Conservation (phyloP, 2,797 vertebrate species). For the Aldrovandia affinis region DNA sequence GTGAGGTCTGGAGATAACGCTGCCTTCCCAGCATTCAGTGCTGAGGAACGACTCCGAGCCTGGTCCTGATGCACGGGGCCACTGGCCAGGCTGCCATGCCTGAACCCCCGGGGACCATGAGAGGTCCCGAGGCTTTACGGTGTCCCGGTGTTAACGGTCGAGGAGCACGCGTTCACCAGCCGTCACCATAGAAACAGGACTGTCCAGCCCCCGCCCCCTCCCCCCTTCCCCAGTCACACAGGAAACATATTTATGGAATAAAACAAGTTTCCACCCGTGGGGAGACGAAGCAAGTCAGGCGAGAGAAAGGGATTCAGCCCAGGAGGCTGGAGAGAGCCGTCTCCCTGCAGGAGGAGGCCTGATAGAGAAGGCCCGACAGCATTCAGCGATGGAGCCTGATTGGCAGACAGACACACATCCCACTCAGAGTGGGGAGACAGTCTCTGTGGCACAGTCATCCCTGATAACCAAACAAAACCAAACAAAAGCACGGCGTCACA, state of each 20-base stretch:
- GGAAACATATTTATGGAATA: neutral
- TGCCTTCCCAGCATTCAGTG: neutral
- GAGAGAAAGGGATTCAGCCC: neutral
- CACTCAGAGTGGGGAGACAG: neutral
- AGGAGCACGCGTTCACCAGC: neutral
- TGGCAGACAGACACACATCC: neutral
- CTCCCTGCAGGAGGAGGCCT: neutral
- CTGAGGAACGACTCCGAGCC: neutral
- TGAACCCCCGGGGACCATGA: too few species aligned
- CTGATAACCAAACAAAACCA: neutral
- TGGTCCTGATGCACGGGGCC: too few species aligned
- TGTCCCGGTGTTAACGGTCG: neutral
- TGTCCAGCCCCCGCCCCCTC: neutral
- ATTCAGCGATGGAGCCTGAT: neutral
- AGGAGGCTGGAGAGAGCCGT: too few species aligned
- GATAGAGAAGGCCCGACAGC: too few species aligned
- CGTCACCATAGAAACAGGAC: constrained; percentile 2
- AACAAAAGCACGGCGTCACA: neutral
- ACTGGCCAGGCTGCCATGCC: too few species aligned
- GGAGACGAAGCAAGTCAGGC: neutral
- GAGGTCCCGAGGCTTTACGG: neutral
- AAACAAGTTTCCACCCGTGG: neutral
- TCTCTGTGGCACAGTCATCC: neutral
- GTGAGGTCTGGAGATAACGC: neutral
- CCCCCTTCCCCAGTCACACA: neutral